phyloP scores from a whole-genome alignment of 2,113 vertebrate genomes.

The Budorcas taxicolor region DNA sequence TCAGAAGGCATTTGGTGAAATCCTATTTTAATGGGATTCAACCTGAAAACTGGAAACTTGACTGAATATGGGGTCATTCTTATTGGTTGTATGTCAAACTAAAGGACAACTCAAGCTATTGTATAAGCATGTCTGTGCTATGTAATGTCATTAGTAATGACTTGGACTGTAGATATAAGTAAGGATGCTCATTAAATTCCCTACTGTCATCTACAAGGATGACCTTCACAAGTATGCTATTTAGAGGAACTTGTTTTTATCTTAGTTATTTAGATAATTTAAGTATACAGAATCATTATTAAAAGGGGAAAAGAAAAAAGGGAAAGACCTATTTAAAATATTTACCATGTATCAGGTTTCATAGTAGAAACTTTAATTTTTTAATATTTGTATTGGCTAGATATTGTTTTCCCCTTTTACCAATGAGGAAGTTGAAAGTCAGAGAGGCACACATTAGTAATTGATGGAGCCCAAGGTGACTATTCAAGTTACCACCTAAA shows the following conservation, averaged over 20 bases:
- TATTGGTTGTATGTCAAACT: not conserved
- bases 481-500: not conserved
- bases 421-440: not conserved
- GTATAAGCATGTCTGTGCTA: not conserved
- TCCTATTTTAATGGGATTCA: not conserved
- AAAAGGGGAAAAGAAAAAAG: not conserved
- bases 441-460: not conserved
- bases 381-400: not conserved
- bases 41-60: not conserved
- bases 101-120: not conserved
- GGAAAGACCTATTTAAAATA: not conserved
- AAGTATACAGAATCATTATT: not conserved
- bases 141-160: not conserved
- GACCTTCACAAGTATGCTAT: not conserved
- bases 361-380: not conserved
- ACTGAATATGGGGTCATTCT: not conserved
- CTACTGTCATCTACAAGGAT: not conserved
- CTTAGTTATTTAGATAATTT: constrained; percentile 31
- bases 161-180: not conserved
- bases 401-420: not conserved
- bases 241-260: not conserved
- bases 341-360: not conserved
- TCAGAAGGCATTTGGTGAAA: not conserved
- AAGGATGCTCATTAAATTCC: not conserved
- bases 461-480: not conserved